phyloP scores from a whole-genome alignment of 2,113 vertebrate genomes.

The Salvelinus alpinus region DNA sequence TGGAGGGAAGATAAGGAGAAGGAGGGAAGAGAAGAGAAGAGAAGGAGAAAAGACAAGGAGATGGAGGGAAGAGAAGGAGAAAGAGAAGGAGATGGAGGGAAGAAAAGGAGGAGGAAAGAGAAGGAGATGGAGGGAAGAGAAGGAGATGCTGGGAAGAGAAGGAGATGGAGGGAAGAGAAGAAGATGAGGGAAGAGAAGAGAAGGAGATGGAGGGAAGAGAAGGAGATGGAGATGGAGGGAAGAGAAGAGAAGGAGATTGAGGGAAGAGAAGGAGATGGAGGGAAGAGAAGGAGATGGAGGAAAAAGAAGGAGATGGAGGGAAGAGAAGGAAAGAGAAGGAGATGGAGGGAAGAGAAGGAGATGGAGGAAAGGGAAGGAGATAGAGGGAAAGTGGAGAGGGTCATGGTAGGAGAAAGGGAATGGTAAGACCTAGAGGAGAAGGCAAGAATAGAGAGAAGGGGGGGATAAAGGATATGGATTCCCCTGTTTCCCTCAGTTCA shows the following conservation, averaged over 20 bases:
- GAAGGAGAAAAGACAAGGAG: slow-evolving; percentile 17
- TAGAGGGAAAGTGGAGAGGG: slow-evolving; percentile 36
- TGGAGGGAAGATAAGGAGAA: slow-evolving; percentile 27
- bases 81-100: no score
- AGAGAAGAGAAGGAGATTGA: slow-evolving; percentile 22
- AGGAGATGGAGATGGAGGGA: slow-evolving; percentile 22
- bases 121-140: background rate
- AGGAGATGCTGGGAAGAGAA: background rate
- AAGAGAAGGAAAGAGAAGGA: background rate
- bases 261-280: slow-evolving; percentile 37
- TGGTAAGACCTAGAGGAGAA: slow-evolving; percentile 3
- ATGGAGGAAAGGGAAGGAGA: slow-evolving; percentile 52
- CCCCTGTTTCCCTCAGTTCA: slow-evolving; percentile 53
- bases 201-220: background rate
- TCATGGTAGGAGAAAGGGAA: slow-evolving; percentile 45
- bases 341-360: background rate
- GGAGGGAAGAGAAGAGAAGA: slow-evolving; percentile 31
- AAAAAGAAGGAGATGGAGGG: slow-evolving; percentile 19
- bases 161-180: slow-evolving; percentile 25
- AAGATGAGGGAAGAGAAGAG: slow-evolving; percentile 3
- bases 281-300: background rate
- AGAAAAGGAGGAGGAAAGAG: slow-evolving; percentile 38
- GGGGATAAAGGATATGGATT: slow-evolving; percentile 34
- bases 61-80: slow-evolving; percentile 35
- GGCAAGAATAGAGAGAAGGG: background rate